A percentile compares a stretch with the other conserved stretches of the same genome.
These are phyloP conservation scores for Spondyliosoma cantharus DNA, from an alignment of 2,797 vertebrate species.

Conservation along the genomic window DNA sequence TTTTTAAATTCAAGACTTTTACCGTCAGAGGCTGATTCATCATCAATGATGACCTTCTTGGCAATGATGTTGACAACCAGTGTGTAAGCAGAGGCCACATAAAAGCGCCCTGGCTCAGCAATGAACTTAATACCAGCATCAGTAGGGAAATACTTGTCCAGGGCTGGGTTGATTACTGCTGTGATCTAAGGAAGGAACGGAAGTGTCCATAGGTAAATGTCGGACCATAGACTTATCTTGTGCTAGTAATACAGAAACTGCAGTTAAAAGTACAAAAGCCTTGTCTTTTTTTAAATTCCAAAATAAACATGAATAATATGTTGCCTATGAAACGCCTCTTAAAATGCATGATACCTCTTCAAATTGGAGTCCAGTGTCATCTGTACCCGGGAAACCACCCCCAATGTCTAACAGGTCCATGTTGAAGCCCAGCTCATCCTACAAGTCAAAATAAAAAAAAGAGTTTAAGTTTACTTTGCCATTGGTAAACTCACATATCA, in stretches of 20 bases:
- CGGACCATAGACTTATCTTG: not conserved
- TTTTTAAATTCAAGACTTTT: conserved; percentile 7
- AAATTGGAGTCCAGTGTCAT: conserved; percentile 94
- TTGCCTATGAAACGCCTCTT: not conserved
- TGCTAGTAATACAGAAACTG: not conserved
- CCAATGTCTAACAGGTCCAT: conserved; percentile 97
- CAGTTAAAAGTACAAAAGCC: not conserved
- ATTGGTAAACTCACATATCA: not conserved
- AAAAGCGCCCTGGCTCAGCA: conserved; percentile 95
- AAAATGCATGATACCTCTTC: conserved; percentile 89
- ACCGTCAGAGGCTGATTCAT: conserved; percentile 89
- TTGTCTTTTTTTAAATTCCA: not conserved
- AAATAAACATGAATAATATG: not conserved
- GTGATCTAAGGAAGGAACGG: conserved; percentile 85
- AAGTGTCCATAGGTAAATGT: not conserved
- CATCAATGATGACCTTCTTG: conserved; percentile 93
- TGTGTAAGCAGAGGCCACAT: conserved; percentile 95
- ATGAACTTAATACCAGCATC: conserved; percentile 91
- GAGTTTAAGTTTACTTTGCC: not conserved
- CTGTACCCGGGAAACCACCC: conserved; percentile 96
- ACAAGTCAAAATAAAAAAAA: conserved; percentile 12
- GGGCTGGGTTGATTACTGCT: conserved; percentile 90
- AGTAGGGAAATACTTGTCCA: conserved; percentile 94
- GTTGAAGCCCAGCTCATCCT: conserved; percentile 92
- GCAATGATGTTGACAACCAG: conserved; percentile 97